Conservation (phyloP, 2,888 invertebrate species). For the Calliphora vomitoria region DNA sequence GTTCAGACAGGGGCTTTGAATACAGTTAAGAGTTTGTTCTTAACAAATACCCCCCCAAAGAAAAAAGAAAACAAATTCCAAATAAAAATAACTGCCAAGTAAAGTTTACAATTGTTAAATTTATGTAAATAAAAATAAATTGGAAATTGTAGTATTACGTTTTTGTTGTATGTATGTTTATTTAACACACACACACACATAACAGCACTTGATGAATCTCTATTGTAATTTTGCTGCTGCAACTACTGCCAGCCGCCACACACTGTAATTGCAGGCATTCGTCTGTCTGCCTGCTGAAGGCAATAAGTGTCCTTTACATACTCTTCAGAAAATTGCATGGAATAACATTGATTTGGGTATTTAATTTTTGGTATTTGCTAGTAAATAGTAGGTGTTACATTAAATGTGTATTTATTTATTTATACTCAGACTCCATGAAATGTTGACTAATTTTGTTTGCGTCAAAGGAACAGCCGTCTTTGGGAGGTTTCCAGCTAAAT, state of each 20-base stretch:
- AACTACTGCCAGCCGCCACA: background rate
- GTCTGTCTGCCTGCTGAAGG: constrained; percentile 11
- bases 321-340: constrained; percentile 37
- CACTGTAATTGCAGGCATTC: constrained; percentile 2
- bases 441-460: no score
- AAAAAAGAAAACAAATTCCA: background rate
- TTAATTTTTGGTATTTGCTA: constrained; percentile 11
- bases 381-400: constrained; percentile 6
- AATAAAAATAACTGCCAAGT: background rate
- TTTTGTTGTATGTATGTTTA: constrained; percentile 32
- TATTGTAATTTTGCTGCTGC: constrained; percentile 39
- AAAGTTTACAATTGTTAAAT: constrained; percentile 68
- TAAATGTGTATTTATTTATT: background rate
- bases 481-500: no score
- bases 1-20: constrained; percentile 47
- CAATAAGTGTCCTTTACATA: constrained; percentile 42
- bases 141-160: constrained; percentile 61
- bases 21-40: constrained; percentile 71
- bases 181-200: background rate
- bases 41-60: constrained; percentile 55
- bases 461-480: no score
- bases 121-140: constrained; percentile 74
- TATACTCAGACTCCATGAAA: background rate
- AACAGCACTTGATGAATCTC: constrained; percentile 55
- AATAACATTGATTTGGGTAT: constrained; percentile 54